phyloP scores from a whole-genome alignment of 1,140 invertebrate species.

The Trichogramma pretiosum region DNA sequence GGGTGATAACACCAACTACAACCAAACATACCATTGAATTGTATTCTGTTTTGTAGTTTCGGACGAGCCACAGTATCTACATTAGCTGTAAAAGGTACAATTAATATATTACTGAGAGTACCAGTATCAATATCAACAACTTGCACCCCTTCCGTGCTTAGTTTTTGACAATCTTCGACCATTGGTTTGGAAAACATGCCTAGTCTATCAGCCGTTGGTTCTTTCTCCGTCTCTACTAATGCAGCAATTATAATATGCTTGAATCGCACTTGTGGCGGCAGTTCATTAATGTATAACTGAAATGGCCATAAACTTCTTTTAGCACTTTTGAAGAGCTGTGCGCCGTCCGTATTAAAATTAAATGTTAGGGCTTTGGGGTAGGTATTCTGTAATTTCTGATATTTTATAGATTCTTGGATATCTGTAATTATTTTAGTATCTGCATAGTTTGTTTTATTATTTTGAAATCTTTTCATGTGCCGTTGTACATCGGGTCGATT shows the following conservation, averaged over 20 bases:
- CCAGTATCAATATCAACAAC: background rate
- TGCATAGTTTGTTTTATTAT: background rate
- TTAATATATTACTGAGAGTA: background rate
- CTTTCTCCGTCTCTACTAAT: background rate
- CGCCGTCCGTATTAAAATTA: background rate
- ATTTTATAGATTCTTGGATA: background rate
- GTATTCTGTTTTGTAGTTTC: constrained; percentile 7
- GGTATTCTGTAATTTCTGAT: background rate
- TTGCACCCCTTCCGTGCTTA: background rate
- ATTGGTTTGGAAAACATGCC: background rate
- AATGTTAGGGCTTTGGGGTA: background rate
- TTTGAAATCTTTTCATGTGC: background rate
- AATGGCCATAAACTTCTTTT: background rate
- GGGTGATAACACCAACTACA: constrained; percentile 1
- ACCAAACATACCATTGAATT: constrained; percentile 5
- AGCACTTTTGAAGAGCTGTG: background rate
- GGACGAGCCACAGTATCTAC: constrained; percentile 1
- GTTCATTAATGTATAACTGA: background rate
- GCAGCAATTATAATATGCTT: background rate
- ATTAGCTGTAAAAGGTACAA: background rate
- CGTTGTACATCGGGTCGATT: background rate
- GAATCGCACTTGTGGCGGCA: background rate
- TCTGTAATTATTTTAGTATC: background rate
- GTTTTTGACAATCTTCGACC: background rate
- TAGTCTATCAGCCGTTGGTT: background rate